Evolutionary conservation across 30 jellyfish, hydroid and myxozoan species (phyloP), one percentile per base, ranked within the genome.

Genomic region (Pseudorhiza aurosa): DNA sequence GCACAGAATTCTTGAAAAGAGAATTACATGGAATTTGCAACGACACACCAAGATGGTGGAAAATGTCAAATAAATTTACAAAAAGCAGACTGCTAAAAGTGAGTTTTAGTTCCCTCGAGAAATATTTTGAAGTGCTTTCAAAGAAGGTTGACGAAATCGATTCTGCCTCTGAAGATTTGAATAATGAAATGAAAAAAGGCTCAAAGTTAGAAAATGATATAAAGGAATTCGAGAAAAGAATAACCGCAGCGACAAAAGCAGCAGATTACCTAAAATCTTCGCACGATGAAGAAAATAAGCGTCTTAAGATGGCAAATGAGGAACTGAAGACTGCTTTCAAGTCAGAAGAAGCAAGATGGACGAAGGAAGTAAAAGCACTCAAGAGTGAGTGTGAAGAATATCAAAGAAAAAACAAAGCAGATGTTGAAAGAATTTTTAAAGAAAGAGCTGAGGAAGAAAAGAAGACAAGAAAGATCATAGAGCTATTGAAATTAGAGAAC

Each of bases 21-120:
- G 55, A 51, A 26, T 40, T 4, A n/a, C 19, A 11, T 10, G 49
- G 43, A 14, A 53, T 32, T 6, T 74, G 74, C n/a, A n/a, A n/a
- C n/a, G 74, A n/a, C n/a, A n/a, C n/a, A n/a, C n/a, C n/a, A n/a
- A 49, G 22, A 49, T 49, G 63, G 63, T 49, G 63, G 63, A 26
- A 49, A 49, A 49, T 26, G 22, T 15, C 29, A 29, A 26, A 26
- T 49, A 49, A 12, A 49, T 26, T 49, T 49, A 15, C 63, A 26
- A 49, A 12, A 14, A 49, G 22, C 29, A 29, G 22, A 14, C n/a
- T 49, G 5, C 63, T 49, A 4, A 49, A 49, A 14, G 22, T 49
- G 7, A 14, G 63, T 49, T 49, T 49, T 49, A 26, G 2, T 12
- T 49, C 22, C 29, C 63, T 49, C 5, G 63, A 49, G 63, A 49